phyloP scores from a whole-genome alignment of 2,888 invertebrate species.

The Orthonevra nobilis region DNA sequence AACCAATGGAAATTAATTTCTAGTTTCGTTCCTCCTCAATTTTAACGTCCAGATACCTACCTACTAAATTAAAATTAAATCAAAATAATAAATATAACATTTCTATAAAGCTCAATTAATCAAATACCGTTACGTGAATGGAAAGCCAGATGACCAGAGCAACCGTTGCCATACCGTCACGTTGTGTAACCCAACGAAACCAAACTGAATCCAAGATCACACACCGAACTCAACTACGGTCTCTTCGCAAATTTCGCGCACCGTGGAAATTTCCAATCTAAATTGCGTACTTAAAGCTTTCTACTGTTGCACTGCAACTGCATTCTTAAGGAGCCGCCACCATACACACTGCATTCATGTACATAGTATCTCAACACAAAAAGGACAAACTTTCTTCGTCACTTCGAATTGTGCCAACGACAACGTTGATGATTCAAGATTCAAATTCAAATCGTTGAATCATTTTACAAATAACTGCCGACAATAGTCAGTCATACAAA shows the following conservation, averaged over 20 bases:
- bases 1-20: too few species aligned
- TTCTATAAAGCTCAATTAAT: constrained; percentile 1
- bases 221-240: background rate
- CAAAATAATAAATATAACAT: constrained; percentile 5
- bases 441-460: constrained; percentile 66
- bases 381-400: constrained; percentile 60
- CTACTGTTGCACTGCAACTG: constrained; percentile 38
- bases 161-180: too few species aligned
- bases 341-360: constrained; percentile 13
- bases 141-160: background rate
- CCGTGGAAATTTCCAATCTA: constrained; percentile 16
- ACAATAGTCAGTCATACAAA: constrained; percentile 51
- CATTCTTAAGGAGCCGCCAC: constrained; percentile 50
- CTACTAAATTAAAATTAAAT: too few species aligned
- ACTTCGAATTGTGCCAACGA: constrained; percentile 27
- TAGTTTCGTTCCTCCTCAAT: too few species aligned
- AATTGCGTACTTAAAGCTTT: constrained; percentile 58
- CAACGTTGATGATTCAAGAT: constrained; percentile 56
- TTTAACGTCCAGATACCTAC: too few species aligned
- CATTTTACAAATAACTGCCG: constrained; percentile 62
- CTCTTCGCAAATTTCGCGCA: constrained; percentile 13
- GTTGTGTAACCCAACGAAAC: constrained; percentile 17
- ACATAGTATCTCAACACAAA: background rate
- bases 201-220: constrained; percentile 1
- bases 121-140: background rate